Evolutionary conservation across 2,797 vertebrate genomes (phyloP).

Genomic region (Hemibagrus guttatus): DNA sequence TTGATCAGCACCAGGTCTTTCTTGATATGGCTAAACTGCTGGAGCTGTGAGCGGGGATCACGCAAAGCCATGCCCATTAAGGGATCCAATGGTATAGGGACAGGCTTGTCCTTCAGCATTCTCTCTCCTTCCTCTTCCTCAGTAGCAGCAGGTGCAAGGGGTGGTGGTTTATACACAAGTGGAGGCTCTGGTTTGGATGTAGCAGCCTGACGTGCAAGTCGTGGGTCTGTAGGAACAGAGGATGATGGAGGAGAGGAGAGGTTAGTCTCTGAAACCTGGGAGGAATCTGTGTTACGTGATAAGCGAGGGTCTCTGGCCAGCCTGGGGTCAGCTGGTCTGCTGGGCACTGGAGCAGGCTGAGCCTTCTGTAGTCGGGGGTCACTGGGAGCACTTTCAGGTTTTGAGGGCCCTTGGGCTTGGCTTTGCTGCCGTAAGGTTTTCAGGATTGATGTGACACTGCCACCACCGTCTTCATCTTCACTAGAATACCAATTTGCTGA

Average conservation of each 20-base stretch:
- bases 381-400: slow-evolving; percentile 60
- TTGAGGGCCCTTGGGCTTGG: slow-evolving; percentile 73
- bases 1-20: slow-evolving; percentile 83
- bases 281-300: slow-evolving; percentile 68
- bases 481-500: slow-evolving; percentile 97
- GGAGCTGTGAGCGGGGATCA: slow-evolving; percentile 87
- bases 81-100: slow-evolving; percentile 85
- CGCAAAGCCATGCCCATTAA: slow-evolving; percentile 81
- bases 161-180: slow-evolving; percentile 77
- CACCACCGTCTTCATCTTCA: slow-evolving; percentile 91
- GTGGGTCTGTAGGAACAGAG: slow-evolving; percentile 78
- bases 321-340: slow-evolving; percentile 76
- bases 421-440: slow-evolving; percentile 91
- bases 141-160: slow-evolving; percentile 58
- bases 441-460: slow-evolving; percentile 90
- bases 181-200: slow-evolving; percentile 69
- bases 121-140: slow-evolving; percentile 92
- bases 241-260: slow-evolving; percentile 70
- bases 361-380: slow-evolving; percentile 87
- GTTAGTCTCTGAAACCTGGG: slow-evolving; percentile 60
- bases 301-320: slow-evolving; percentile 83
- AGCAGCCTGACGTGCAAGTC: slow-evolving; percentile 75
- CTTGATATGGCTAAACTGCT: slow-evolving; percentile 94
- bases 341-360: slow-evolving; percentile 53
- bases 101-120: slow-evolving; percentile 83